phyloP scores from a whole-genome alignment of 2,113 vertebrate genomes.

The Pseudopodoces humilis region DNA sequence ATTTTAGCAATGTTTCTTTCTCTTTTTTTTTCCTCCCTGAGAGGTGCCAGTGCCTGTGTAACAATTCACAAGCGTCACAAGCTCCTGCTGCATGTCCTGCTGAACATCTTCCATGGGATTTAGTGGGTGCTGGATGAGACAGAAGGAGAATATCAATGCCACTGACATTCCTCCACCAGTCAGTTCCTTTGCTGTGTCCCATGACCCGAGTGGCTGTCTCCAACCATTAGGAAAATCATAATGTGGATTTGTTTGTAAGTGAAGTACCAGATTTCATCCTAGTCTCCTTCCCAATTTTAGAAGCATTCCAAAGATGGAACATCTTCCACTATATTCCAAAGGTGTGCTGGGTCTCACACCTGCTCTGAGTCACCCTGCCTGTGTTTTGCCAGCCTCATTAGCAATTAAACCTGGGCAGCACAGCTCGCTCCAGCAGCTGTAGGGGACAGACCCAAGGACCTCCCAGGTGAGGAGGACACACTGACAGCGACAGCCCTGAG shows the following conservation, averaged over 20 bases:
- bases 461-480: background rate
- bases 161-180: background rate
- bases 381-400: background rate
- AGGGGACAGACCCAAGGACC: background rate
- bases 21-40: background rate
- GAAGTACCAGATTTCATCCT: background rate
- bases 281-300: background rate
- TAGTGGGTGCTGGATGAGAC: background rate
- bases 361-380: background rate
- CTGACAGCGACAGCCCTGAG: background rate
- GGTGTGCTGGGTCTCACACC: background rate
- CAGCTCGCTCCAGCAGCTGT: background rate
- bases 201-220: background rate
- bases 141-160: background rate
- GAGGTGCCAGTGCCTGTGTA: background rate
- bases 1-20: background rate
- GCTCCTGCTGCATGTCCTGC: background rate
- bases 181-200: background rate
- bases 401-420: background rate
- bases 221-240: background rate
- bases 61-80: background rate
- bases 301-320: background rate
- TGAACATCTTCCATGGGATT: background rate
- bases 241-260: background rate
- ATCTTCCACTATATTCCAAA: background rate